Base-by-base conservation (phyloP, 2,113 vertebrate genomes). In the Syngnathus typhle region DNA sequence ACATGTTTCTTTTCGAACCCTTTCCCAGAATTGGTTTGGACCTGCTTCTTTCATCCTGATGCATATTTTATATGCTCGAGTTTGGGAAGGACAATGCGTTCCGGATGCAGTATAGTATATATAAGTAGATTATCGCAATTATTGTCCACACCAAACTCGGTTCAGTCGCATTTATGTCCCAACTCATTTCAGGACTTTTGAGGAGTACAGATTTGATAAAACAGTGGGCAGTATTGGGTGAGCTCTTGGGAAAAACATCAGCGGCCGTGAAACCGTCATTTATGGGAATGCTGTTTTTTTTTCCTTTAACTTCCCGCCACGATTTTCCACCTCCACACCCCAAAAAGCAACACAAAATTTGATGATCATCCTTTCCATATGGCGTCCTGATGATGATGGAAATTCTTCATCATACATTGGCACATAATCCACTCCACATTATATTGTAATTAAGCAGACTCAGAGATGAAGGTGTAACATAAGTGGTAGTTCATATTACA, bases 371-470 rank as follows among this genome's bases (percentile, higher is more conserved):
- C 38, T 61, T 61, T 61, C 60, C 60, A 61, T 61, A 61, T 61
- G 11, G 60, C 21, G 13, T 60, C 27, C 32, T 61, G 72, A 64
- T 81, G 60, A 76, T 81, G 60, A 76, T 69, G 36, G 80, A 82
- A 85, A 82, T 65, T 73, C 75, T 69, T 65, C 71, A 71, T 80
- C 81, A 37, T 73, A 66, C 52, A 64, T 69, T 72, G 84, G 82
- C 84, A 85, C 86, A 81, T 77, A 67, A 85, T 73, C 21, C 73
- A 77, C 74, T 73, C 73, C 51, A 5, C 7, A 76, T 87, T 70
- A 66, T 77, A 68, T 80, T 71, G 61, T 78, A 71, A 73, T 81
- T 75, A 69, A 65, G 64, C 49, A 63, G 68, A 73, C 69, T 83
- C 49, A 64, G 23, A 72, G 69, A 78, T 64, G 69, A 54, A 61